Percentiles rank a stretch among this genome's conserved stretches.
Evolutionary conservation across 2,797 vertebrate species (phyloP).

Genomic region (Pantherophis vulpinus): DNA sequence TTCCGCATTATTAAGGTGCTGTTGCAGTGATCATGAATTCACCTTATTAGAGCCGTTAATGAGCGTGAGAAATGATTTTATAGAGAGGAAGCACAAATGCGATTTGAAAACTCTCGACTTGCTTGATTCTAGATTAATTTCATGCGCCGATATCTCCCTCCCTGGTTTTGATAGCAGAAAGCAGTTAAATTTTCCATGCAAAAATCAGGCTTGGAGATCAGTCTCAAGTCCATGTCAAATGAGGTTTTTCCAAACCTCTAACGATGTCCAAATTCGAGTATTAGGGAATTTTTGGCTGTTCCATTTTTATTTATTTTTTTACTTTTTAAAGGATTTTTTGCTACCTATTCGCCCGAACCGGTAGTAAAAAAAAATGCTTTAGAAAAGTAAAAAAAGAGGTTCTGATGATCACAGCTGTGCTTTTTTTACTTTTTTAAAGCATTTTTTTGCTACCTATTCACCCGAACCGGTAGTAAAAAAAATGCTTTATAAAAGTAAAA

Average conservation of each 20-base stretch:
- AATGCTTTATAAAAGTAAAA: no score
- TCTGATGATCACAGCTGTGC: no score
- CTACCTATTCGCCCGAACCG: background rate
- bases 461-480: no score
- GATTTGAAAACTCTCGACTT: background rate
- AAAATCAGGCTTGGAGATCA: background rate
- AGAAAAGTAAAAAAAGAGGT: no score
- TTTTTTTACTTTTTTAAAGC: no score
- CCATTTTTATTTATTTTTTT: no score
- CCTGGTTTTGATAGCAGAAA: background rate
- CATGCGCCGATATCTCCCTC: background rate
- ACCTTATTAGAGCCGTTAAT: slow-evolving; percentile 51
- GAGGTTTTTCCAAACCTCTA: background rate
- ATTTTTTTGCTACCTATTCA: no score
- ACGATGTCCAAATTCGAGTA: background rate
- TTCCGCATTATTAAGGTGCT: slow-evolving; percentile 38
- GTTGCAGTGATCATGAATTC: slow-evolving; percentile 44
- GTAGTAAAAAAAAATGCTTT: no score
- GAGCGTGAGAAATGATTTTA: slow-evolving; percentile 39
- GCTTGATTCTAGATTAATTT: background rate
- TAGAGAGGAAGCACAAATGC: background rate
- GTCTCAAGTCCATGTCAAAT: background rate
- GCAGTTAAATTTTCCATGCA: background rate
- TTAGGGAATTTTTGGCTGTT: background rate
- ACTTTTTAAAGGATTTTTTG: no score